Evolutionary conservation across 2,113 vertebrate species (phyloP), one percentile per base, ranked within the genome.

Genomic region (Phyllopteryx taeniolatus): DNA sequence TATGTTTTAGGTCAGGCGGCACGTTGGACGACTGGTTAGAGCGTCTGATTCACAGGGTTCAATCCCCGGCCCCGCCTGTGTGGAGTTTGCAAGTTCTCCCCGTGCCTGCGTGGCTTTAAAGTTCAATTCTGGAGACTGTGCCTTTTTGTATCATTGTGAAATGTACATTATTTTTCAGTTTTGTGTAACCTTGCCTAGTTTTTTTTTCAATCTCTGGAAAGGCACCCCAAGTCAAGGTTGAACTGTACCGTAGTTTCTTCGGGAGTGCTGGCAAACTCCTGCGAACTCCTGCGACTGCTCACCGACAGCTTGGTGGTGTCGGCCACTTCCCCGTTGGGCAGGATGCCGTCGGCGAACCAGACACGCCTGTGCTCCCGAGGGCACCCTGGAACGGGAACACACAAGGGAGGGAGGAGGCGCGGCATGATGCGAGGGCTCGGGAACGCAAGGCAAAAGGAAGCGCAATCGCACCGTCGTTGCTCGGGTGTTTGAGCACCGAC

Each of bases 311-410:
- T 94, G 43, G 85, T 84, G 9, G 95, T 95, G 87, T 98, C 96
- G 14, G 95, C 96, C 84, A 96, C 94, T 89, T 98, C 95, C 0
- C 96, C 96, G 61, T 96, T 98, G 3, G 98, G 96, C 74, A 99
- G 80, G 82, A 98, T 95, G 14, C 96, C 96, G 72, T 98, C 96
- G 33, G 96, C 97, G 86, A 98, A 98, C 96, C 96, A 98, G 44
- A 99, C 96, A 12, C 95, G 94, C 85, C 92, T 96, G 79, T 96
- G 95, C 62, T 98, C 96, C 73, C 91, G 94, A 66, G 94, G 90
- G 67, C 91, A 93, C 49, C 91, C 96, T 98, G 78, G 49, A 15
- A 69, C 35, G 47, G 19, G 43, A 39, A 51, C 5, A 51, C 5
- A 73, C 39, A 7, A 7, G 20, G 60, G 10, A n/a, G 2, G 8